These are phyloP conservation scores for Embiotoca jacksoni DNA, from an alignment of 2,113 vertebrate species.

Conservation along the genomic window DNA sequence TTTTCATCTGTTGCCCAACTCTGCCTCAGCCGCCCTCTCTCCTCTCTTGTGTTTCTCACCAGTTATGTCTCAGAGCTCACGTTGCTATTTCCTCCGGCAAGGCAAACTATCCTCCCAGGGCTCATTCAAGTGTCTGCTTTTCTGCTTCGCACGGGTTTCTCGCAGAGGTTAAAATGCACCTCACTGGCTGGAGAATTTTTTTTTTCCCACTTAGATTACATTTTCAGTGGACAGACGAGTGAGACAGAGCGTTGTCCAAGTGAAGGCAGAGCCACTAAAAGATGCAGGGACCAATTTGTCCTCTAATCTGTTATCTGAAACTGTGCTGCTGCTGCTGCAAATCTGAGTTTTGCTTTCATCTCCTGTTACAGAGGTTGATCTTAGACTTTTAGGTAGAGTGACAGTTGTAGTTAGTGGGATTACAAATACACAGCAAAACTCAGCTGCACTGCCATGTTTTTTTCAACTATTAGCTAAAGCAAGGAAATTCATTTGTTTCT, in stretches of 20 bases:
- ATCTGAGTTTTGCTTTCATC: slow-evolving; percentile 37
- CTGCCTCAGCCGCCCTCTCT: background rate
- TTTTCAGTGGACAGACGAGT: slow-evolving; percentile 22
- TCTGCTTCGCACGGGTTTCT: slow-evolving; percentile 46
- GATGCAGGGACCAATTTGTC: slow-evolving; percentile 48
- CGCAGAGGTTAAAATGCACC: slow-evolving; percentile 24
- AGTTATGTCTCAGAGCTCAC: slow-evolving; percentile 34
- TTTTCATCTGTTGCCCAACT: slow-evolving; percentile 37
- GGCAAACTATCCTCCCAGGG: slow-evolving; percentile 33
- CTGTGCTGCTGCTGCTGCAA: slow-evolving; percentile 18
- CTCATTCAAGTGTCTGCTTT: slow-evolving; percentile 21
- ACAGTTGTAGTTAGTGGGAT: slow-evolving; percentile 1
- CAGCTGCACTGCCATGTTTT: background rate
- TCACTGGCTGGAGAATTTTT: background rate
- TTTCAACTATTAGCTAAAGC: background rate
- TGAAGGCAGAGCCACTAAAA: slow-evolving; percentile 6
- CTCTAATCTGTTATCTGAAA: slow-evolving; percentile 44
- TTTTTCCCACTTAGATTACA: slow-evolving; percentile 2
- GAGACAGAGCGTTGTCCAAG: slow-evolving; percentile 13
- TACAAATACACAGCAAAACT: background rate
- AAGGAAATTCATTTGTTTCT: background rate
- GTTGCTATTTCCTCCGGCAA: slow-evolving; percentile 34
- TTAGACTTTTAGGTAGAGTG: slow-evolving; percentile 11
- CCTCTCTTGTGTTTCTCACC: slow-evolving; percentile 29
- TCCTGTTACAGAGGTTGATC: slow-evolving; percentile 23